phyloP scores from a whole-genome alignment of 2,888 invertebrate genomes.

The Apeira syringaria region DNA sequence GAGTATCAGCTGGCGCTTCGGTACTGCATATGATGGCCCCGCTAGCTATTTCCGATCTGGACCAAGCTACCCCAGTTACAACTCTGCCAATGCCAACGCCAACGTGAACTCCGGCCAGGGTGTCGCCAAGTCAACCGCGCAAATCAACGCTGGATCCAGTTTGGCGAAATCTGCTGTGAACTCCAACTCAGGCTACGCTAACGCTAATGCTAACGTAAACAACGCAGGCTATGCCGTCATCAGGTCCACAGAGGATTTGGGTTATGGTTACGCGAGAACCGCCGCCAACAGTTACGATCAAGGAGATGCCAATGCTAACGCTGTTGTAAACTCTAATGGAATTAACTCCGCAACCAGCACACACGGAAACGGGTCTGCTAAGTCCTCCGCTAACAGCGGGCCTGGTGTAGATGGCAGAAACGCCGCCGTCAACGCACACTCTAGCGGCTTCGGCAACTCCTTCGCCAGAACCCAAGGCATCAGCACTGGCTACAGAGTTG shows the following conservation, averaged over 20 bases:
- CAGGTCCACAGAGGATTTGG: slow-evolving; percentile 36
- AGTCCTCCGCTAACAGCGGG: slow-evolving; percentile 38
- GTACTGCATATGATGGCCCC: slow-evolving; percentile 59
- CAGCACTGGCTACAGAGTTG: slow-evolving; percentile 51
- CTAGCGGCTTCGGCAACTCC: slow-evolving; percentile 53
- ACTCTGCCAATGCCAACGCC: slow-evolving; percentile 37
- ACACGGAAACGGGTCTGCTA: slow-evolving; percentile 34
- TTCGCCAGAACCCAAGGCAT: slow-evolving; percentile 52
- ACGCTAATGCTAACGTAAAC: slow-evolving; percentile 49
- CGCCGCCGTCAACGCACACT: slow-evolving; percentile 51
- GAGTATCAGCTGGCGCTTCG: slow-evolving; percentile 66
- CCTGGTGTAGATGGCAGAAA: slow-evolving; percentile 38
- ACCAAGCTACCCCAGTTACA: slow-evolving; percentile 31
- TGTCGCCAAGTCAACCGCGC: slow-evolving; percentile 40
- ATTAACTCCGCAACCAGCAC: slow-evolving; percentile 41
- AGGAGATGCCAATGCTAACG: slow-evolving; percentile 24
- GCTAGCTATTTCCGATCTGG: slow-evolving; percentile 27
- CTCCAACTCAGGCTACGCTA: slow-evolving; percentile 36
- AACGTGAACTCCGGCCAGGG: slow-evolving; percentile 36
- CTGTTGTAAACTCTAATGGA: slow-evolving; percentile 11
- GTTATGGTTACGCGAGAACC: slow-evolving; percentile 36
- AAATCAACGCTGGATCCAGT: neutral
- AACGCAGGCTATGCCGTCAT: slow-evolving; percentile 55
- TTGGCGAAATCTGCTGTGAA: neutral
- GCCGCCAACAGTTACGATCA: slow-evolving; percentile 35